phyloP scores from a whole-genome alignment of 1,140 invertebrate species.

The Temnothorax nylanderi region DNA sequence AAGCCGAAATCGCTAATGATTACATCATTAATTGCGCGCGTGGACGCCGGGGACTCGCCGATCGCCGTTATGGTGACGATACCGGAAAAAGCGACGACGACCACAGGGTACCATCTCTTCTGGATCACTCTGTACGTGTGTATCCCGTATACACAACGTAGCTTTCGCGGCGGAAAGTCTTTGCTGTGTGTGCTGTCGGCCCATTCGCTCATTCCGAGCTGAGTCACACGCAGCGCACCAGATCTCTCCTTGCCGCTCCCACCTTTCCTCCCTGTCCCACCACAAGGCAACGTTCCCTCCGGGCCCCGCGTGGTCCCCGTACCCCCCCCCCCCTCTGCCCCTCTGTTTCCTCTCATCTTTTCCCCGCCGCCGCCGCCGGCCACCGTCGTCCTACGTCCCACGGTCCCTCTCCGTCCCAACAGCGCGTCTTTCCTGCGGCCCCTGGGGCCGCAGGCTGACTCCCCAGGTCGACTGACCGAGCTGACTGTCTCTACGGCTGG shows the following conservation, averaged over 20 bases:
- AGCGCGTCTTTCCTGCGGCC: constrained; percentile 68
- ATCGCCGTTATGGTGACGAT: not conserved
- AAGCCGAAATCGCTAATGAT: constrained; percentile 27
- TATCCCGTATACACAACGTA: constrained; percentile 35
- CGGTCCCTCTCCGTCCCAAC: constrained; percentile 38
- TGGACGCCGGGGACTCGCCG: not conserved
- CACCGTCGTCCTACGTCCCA: constrained; percentile 37
- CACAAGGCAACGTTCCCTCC: constrained; percentile 32
- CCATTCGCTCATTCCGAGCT: constrained; percentile 78
- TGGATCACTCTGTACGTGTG: constrained; percentile 65
- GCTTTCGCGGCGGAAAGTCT: constrained; percentile 64
- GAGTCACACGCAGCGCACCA: constrained; percentile 77
- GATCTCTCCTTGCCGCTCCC: constrained; percentile 57
- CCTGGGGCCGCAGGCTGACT: constrained; percentile 75
- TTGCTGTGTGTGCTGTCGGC: constrained; percentile 77
- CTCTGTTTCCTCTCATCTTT: constrained; percentile 23
- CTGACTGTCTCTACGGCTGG: constrained; percentile 73
- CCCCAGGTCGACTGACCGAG: constrained; percentile 72
- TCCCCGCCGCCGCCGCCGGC: not conserved
- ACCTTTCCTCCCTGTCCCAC: constrained; percentile 44
- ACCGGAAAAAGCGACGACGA: constrained; percentile 25
- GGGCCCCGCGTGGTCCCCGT: not conserved
- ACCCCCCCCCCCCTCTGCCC: not conserved
- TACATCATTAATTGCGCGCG: not conserved
- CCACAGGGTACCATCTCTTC: constrained; percentile 57